A percentile compares a stretch with the other conserved stretches of the same genome.
These are phyloP conservation scores for Cryptoblepharus egeriae DNA, from an alignment of 2,797 vertebrate genomes.

Conservation along the genomic window DNA sequence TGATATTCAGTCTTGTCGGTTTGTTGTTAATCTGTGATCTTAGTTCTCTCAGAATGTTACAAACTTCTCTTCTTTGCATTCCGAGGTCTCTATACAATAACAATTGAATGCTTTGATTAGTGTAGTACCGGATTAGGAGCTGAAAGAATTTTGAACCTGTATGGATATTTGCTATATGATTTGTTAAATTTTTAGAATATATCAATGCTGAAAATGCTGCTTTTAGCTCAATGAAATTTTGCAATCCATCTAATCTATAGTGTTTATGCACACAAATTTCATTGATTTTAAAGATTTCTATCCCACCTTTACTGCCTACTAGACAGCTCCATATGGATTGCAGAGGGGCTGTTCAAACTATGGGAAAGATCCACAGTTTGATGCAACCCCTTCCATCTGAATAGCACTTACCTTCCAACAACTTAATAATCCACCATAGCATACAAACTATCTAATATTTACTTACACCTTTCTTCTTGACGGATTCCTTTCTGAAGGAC, in stretches of 20 bases:
- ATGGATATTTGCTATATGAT: neutral
- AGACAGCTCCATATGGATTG: too few species aligned
- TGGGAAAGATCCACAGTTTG: too few species aligned
- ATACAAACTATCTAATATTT: neutral
- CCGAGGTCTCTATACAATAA: conserved; percentile 73
- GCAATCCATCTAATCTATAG: neutral
- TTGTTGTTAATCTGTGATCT: conserved; percentile 75
- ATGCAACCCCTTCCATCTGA: too few species aligned
- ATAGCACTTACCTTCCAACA: neutral
- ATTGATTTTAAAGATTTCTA: too few species aligned
- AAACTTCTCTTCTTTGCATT: conserved; percentile 68
- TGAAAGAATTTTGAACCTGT: conserved; percentile 12
- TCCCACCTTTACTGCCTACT: too few species aligned
- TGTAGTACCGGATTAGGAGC: conserved; percentile 28
- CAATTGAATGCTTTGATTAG: conserved; percentile 25
- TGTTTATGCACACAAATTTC: too few species aligned
- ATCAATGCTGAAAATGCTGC: neutral
- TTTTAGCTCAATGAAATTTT: neutral
- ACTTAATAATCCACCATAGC: neutral
- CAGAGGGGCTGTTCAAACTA: too few species aligned
- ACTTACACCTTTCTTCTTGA: conserved; percentile 54
- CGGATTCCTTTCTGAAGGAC: conserved; percentile 49
- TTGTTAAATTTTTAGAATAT: conserved; percentile 8
- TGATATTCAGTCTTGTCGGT: conserved; percentile 73
- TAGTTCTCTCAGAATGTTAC: conserved; percentile 77